phyloP scores from a whole-genome alignment of 2,888 invertebrate genomes.

The Poecilus cupreus region DNA sequence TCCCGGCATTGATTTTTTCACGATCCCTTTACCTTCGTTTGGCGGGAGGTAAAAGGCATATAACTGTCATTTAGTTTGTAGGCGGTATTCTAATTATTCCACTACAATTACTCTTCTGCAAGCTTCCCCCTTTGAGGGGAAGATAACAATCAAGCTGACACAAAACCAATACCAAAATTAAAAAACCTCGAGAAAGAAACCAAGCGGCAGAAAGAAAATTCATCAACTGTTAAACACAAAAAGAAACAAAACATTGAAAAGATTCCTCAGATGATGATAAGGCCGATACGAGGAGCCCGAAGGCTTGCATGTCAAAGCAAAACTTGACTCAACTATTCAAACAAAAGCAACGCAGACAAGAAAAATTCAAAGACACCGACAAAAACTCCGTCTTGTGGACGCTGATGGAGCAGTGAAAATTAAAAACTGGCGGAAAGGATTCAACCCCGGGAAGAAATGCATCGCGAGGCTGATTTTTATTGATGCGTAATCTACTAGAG shows the following conservation, averaged over 20 bases:
- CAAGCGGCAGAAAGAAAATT: conserved; percentile 20
- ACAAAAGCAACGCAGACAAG: conserved; percentile 2
- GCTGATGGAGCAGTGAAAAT: conserved; percentile 20
- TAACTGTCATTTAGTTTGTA: too few species aligned
- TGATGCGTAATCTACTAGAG: background rate
- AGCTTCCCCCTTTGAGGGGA: background rate
- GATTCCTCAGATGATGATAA: conserved; percentile 27
- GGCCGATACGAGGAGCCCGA: background rate
- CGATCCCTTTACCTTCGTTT: too few species aligned
- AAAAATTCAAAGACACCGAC: conserved; percentile 25
- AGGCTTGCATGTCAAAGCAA: conserved; percentile 25
- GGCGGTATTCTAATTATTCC: too few species aligned
- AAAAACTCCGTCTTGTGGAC: background rate
- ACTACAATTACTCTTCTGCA: too few species aligned
- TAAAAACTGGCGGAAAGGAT: conserved; percentile 2
- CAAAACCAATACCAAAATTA: conserved; percentile 33
- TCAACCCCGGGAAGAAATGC: background rate
- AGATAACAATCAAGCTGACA: conserved; percentile 21
- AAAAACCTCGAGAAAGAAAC: background rate
- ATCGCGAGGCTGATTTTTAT: background rate
- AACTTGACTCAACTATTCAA: conserved; percentile 41
- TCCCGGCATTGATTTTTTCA: too few species aligned
- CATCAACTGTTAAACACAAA: conserved; percentile 38
- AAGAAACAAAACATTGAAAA: conserved; percentile 32
- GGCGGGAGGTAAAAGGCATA: too few species aligned